Conservation (phyloP, 2,888 invertebrate species). For the Carabus problematicus region DNA sequence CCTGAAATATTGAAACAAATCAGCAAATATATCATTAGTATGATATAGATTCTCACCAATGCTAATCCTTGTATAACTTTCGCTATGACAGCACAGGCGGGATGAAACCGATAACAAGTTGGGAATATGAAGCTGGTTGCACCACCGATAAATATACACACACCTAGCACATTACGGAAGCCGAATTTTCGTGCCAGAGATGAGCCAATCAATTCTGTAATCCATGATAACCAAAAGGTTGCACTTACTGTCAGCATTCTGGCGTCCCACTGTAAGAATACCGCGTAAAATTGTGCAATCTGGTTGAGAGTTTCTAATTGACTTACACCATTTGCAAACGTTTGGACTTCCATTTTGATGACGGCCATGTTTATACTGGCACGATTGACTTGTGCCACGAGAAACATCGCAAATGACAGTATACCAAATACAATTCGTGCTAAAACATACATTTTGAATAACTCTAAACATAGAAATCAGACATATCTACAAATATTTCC, state of each 20-base stretch:
- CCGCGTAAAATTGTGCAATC: neutral
- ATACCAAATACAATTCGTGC: slow-evolving; percentile 45
- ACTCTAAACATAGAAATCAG: too few species aligned
- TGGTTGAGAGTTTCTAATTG: too few species aligned
- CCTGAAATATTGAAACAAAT: slow-evolving; percentile 44
- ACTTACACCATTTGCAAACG: slow-evolving; percentile 26
- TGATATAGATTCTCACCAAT: slow-evolving; percentile 52
- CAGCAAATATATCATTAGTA: neutral
- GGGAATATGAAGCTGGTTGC: slow-evolving; percentile 58
- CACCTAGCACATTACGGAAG: slow-evolving; percentile 57
- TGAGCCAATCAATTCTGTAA: slow-evolving; percentile 60
- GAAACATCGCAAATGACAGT: slow-evolving; percentile 46
- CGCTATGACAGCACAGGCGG: slow-evolving; percentile 52
- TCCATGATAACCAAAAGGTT: slow-evolving; percentile 60
- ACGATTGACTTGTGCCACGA: slow-evolving; percentile 47
- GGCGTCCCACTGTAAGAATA: slow-evolving; percentile 19
- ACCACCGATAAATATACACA: slow-evolving; percentile 56
- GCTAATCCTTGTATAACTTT: slow-evolving; percentile 59
- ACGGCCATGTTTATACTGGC: slow-evolving; percentile 52
- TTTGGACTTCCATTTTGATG: slow-evolving; percentile 49
- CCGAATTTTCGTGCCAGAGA: slow-evolving; percentile 56
- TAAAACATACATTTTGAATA: slow-evolving; percentile 27
- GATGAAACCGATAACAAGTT: slow-evolving; percentile 52
- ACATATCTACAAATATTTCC: too few species aligned
- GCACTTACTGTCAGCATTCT: slow-evolving; percentile 54